Evolutionary conservation across 2,113 vertebrate genomes (phyloP), one percentile per base, ranked within the genome.

Genomic region (Gnathochromis pfefferi): DNA sequence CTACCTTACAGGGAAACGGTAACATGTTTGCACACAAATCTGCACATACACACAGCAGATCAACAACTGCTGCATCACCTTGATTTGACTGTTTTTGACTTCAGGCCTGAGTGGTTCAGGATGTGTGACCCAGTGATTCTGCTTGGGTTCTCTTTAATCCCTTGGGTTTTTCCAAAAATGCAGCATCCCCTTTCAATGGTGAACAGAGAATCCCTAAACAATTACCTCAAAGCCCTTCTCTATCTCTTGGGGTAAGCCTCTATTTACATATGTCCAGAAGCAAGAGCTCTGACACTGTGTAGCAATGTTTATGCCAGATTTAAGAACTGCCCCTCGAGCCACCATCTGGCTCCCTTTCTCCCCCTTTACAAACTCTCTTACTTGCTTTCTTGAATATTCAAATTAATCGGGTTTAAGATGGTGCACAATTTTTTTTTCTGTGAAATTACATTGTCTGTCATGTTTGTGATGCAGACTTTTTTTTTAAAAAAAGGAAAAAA

Each of bases 231-330:
- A 95, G 86, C 85, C 85, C 45, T 84, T 16, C 83, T 79, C 68
- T 85, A 89, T 95, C 91, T 92, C 90, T 33, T 9, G 38, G 90
- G 87, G 70, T 93, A 93, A 94, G 87, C 90, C 88, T 93, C 78
- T 93, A 94, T 96, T 96, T 95, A 95, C 92, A 95, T 95, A 92
- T 88, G 90, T 86, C 88, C 86, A 83, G 79, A 88, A 85, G 86
- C 33, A 73, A 78, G 60, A 84, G 84, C 85, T 85, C 86, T 84
- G 82, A 84, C 12, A 21, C 70, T 73, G 79, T 40, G 81, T 16
- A 16, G 26, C 57, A 82, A 53, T 87, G 86, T 88, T 92, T 81
- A 84, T 63, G 80, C 47, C 80, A 80, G 85, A 70, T 85, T 91
- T 80, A 6, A 83, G 57, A 87, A 81, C 58, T 80, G 49, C 42